Evolutionary conservation across 1,140 invertebrate species (phyloP).

Genomic region (Hycleus cichorii): DNA sequence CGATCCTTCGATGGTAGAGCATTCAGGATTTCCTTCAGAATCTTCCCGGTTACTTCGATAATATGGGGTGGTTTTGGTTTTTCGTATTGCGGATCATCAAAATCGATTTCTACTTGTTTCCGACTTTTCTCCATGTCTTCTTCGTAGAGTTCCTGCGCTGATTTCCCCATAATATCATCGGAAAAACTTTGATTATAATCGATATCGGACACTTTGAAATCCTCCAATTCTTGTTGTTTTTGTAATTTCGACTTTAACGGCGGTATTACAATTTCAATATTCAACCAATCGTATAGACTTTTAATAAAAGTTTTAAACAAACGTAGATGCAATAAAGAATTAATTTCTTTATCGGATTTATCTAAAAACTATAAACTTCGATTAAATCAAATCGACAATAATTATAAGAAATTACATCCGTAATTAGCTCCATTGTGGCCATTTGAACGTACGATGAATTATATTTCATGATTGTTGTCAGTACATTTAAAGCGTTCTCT

Average conservation of each 20-base stretch:
- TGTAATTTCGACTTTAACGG: conserved; percentile 30
- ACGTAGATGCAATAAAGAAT: conserved; percentile 50
- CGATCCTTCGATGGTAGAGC: conserved; percentile 51
- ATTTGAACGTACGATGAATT: conserved; percentile 43
- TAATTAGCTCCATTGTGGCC: conserved; percentile 32
- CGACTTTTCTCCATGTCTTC: conserved; percentile 44
- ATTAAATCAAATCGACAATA: too few species aligned
- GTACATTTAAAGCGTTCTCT: conserved; percentile 48
- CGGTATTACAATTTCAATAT: conserved; percentile 20
- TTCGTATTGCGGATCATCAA: conserved; percentile 3
- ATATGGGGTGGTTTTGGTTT: conserved; percentile 43
- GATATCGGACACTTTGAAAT: conserved; percentile 24
- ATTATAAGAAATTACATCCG: conserved; percentile 43
- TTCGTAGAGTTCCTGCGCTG: conserved; percentile 47
- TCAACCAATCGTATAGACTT: conserved; percentile 47
- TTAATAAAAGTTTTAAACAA: conserved; percentile 54
- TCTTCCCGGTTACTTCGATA: conserved; percentile 48
- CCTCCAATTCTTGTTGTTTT: conserved; percentile 25
- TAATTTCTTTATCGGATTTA: conserved; percentile 44
- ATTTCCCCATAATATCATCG: conserved; percentile 41
- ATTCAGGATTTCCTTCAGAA: conserved; percentile 53
- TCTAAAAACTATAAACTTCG: conserved; percentile 31
- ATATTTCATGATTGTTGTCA: conserved; percentile 57
- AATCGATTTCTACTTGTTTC: conserved; percentile 22
- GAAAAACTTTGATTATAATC: conserved; percentile 30